Conservation (phyloP, 2,113 vertebrate genomes). For the Sceloporus undulatus region DNA sequence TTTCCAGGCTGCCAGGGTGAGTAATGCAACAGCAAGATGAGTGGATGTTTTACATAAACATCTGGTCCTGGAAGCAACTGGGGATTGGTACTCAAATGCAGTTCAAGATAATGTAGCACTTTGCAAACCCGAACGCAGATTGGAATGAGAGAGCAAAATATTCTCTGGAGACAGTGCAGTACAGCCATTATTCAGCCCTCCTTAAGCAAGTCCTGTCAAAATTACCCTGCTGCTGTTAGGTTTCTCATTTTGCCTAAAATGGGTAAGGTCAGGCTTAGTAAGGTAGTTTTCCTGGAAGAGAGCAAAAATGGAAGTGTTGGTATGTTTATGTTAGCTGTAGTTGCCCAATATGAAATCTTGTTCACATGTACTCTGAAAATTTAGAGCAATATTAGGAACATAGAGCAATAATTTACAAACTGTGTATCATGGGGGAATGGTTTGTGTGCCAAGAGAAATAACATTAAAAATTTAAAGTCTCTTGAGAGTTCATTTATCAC, state of each 20-base stretch:
- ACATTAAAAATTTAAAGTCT: background rate
- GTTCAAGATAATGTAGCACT: conserved; percentile 1
- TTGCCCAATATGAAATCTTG: background rate
- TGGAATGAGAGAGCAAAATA: fast-evolving
- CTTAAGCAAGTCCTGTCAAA: background rate
- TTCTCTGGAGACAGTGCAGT: background rate
- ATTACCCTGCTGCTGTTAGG: background rate
- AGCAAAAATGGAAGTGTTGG: background rate
- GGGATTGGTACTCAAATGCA: conserved; percentile 11
- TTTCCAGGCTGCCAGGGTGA: background rate
- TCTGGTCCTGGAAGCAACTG: conserved; percentile 23
- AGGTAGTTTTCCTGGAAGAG: background rate
- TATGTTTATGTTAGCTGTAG: background rate
- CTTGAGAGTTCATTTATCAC: background rate
- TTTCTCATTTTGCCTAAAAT: conserved; percentile 11
- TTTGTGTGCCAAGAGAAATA: background rate
- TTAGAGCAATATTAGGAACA: too few species aligned
- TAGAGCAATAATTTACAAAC: background rate
- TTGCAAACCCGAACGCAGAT: conserved; percentile 7
- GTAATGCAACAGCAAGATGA: conserved; percentile 5
- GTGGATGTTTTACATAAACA: conserved; percentile 32
- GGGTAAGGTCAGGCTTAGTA: conserved; percentile 7
- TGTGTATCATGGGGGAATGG: background rate
- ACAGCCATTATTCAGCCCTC: conserved; percentile 4
- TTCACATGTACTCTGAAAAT: background rate